phyloP scores from a whole-genome alignment of 2,797 vertebrate species.

The Smutsia gigantea region DNA sequence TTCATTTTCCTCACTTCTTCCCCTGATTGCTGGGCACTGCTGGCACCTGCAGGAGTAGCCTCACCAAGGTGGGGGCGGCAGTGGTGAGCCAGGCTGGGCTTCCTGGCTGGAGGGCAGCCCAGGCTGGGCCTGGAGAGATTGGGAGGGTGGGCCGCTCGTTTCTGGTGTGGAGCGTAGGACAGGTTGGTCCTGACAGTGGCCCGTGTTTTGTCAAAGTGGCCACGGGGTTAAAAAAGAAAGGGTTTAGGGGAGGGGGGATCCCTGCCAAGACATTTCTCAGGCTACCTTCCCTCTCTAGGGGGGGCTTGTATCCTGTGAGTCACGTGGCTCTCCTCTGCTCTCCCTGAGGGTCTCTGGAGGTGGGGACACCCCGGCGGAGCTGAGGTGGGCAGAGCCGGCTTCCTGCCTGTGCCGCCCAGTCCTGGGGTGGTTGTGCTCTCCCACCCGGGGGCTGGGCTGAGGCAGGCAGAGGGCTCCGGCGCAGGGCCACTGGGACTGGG shows the following conservation, averaged over 20 bases:
- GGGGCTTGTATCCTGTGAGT: not conserved
- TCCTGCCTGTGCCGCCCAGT: not conserved
- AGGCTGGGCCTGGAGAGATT: not conserved
- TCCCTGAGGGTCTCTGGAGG: not conserved
- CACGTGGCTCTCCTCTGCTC: not conserved
- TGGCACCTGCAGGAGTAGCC: not conserved
- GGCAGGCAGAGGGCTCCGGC: not conserved
- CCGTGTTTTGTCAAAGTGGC: conserved; percentile 12
- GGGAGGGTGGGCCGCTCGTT: not conserved
- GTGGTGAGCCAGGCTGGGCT: not conserved
- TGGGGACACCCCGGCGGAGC: not conserved
- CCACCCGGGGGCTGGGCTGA: not conserved
- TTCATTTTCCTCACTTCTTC: not conserved
- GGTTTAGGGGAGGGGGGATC: too few relatives aligned
- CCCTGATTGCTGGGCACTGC: not conserved
- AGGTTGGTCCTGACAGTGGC: not conserved
- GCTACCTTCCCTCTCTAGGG: not conserved
- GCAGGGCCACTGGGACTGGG: not conserved
- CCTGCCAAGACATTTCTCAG: not conserved
- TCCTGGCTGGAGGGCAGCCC: not conserved
- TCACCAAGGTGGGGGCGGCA: not conserved
- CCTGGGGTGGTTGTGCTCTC: not conserved
- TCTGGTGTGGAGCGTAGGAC: not conserved
- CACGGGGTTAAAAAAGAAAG: not conserved
- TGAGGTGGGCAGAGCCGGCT: not conserved